phyloP scores from a whole-genome alignment of 2,888 invertebrate species.

The Drosophila neoperkinsi region DNA sequence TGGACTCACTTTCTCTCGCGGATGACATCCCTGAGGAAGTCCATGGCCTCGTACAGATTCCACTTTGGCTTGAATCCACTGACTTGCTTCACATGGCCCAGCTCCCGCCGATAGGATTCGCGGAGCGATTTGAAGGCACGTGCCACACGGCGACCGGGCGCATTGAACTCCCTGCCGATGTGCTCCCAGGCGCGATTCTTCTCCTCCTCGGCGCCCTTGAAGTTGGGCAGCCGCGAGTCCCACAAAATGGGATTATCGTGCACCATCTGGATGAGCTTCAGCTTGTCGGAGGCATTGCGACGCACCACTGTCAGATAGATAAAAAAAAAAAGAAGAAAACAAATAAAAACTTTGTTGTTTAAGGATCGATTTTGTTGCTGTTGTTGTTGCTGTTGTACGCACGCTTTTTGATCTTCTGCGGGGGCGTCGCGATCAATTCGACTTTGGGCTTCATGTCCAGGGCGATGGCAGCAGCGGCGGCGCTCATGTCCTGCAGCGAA shows the following conservation, averaged over 20 bases:
- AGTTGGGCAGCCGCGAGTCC: constrained; percentile 84
- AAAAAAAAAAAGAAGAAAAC: constrained; percentile 15
- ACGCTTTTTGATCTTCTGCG: constrained; percentile 78
- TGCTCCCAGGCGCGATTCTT: constrained; percentile 84
- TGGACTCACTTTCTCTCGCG: constrained; percentile 84
- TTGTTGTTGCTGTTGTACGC: constrained; percentile 33
- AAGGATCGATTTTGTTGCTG: not conserved
- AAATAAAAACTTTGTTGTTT: constrained; percentile 1
- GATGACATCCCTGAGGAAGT: constrained; percentile 83
- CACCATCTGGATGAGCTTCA: constrained; percentile 84
- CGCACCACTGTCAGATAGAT: constrained; percentile 78
- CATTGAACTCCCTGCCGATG: constrained; percentile 83
- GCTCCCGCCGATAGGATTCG: constrained; percentile 83
- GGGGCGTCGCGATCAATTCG: constrained; percentile 51
- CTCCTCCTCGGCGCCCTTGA: constrained; percentile 84
- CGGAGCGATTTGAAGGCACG: constrained; percentile 83
- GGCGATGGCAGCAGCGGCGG: constrained; percentile 80
- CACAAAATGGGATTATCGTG: constrained; percentile 84
- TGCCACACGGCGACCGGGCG: constrained; percentile 83
- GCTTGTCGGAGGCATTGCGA: constrained; percentile 84
- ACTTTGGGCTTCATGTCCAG: constrained; percentile 78
- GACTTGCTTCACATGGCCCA: constrained; percentile 83
- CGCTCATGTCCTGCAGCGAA: constrained; percentile 78
- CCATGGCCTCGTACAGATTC: constrained; percentile 84
- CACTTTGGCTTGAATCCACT: constrained; percentile 84